Evolutionary conservation across 2,797 vertebrate species (phyloP).

Genomic region (Gymnopithys bicolor): DNA sequence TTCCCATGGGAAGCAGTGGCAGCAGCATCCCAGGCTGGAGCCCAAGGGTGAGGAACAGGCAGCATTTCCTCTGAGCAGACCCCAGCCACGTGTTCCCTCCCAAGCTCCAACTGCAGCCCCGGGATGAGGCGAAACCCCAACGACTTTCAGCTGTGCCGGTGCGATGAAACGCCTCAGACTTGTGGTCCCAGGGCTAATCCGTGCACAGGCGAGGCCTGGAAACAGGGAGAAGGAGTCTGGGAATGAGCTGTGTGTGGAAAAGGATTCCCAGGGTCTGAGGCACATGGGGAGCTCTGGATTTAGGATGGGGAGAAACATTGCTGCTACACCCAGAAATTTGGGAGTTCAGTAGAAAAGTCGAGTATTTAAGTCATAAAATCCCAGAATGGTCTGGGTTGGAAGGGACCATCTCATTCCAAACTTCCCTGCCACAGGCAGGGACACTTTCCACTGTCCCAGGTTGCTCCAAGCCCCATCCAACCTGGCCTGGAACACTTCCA

Average conservation of each 20-base stretch:
- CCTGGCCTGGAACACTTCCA: neutral
- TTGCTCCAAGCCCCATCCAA: fast-evolving
- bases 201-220: neutral
- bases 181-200: constrained; percentile 48
- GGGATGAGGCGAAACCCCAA: neutral
- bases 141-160: constrained; percentile 69
- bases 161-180: constrained; percentile 68
- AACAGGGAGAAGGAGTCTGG: neutral
- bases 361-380: neutral
- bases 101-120: neutral
- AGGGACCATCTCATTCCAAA: neutral
- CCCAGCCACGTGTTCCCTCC: constrained; percentile 27
- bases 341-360: neutral
- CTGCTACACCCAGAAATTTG: neutral
- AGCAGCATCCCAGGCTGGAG: neutral
- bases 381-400: neutral
- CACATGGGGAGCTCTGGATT: neutral
- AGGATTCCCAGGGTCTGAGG: neutral
- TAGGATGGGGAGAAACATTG: too few species aligned
- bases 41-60: neutral
- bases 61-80: constrained; percentile 2
- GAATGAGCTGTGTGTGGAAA: neutral
- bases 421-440: neutral
- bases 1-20: neutral
- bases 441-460: neutral